phyloP scores from a whole-genome alignment of 2,797 vertebrate species.

The Pelochelys cantorii region DNA sequence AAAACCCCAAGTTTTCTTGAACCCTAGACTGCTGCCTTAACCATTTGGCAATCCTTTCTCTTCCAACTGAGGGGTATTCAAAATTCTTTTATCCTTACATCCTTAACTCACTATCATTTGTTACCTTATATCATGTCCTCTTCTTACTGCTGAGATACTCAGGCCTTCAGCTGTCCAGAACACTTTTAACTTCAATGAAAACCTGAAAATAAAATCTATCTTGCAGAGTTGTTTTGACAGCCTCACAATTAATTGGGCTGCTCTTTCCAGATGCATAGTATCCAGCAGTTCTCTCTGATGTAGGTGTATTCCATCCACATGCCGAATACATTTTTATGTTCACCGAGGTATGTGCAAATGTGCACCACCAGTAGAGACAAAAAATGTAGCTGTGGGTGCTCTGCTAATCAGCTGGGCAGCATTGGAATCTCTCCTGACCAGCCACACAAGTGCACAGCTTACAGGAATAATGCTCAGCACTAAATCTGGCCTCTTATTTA shows the following conservation, averaged over 20 bases:
- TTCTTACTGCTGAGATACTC: neutral
- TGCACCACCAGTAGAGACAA: too few relatives aligned
- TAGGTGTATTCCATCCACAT: neutral
- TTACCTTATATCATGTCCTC: neutral
- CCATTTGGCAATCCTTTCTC: neutral
- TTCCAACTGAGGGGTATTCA: neutral
- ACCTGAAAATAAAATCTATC: neutral
- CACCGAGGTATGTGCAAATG: too few relatives aligned
- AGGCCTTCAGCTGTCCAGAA: neutral
- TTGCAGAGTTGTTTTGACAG: neutral
- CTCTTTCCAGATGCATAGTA: neutral
- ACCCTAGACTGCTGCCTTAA: neutral
- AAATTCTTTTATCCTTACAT: neutral
- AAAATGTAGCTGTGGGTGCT: too few relatives aligned
- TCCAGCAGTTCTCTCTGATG: neutral
- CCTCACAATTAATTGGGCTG: neutral
- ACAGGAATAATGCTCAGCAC: rapidly evolving
- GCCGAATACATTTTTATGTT: too few relatives aligned
- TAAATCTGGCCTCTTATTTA: neutral
- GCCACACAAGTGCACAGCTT: too few relatives aligned
- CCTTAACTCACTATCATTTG: neutral
- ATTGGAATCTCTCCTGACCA: too few relatives aligned
- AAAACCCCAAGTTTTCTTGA: neutral
- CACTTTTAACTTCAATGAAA: constrained; percentile 16
- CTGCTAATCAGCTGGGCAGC: too few relatives aligned